Conservation (phyloP, 2,888 invertebrate genomes). For the Netelia melanura region DNA sequence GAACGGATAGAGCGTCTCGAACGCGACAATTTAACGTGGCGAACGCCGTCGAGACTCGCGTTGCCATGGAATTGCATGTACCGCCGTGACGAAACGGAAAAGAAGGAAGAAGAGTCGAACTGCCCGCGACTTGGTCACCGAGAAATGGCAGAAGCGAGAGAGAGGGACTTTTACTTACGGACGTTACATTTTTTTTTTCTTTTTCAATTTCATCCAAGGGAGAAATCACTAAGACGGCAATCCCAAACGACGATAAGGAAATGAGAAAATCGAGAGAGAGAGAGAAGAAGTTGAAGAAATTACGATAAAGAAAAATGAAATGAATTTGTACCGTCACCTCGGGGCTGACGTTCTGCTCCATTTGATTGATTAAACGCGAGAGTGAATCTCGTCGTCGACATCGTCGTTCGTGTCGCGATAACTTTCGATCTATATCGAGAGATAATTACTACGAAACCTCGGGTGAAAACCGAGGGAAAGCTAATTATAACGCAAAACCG, state of each 20-base stretch:
- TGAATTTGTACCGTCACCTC: constrained; percentile 16
- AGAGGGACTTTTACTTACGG: constrained; percentile 26
- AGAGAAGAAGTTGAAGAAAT: constrained; percentile 26
- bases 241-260: background rate
- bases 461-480: constrained; percentile 30
- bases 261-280: constrained; percentile 4
- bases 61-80: constrained; percentile 53
- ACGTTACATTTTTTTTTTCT: constrained; percentile 1
- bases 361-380: constrained; percentile 57
- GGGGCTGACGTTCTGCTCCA: constrained; percentile 32
- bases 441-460: constrained; percentile 47
- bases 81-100: constrained; percentile 59
- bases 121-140: constrained; percentile 39
- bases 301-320: constrained; percentile 18
- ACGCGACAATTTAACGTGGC: constrained; percentile 59
- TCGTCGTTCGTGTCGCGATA: background rate
- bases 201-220: background rate
- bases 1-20: constrained; percentile 60
- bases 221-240: background rate
- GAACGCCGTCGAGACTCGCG: constrained; percentile 13
- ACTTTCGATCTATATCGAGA: constrained; percentile 44
- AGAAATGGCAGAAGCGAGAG: constrained; percentile 9
- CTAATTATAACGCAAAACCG: constrained; percentile 41
- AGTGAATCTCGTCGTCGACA: constrained; percentile 34
- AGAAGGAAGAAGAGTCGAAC: constrained; percentile 31